Conservation (phyloP, 2,797 vertebrate genomes). For the Calcarius lapponicus region DNA sequence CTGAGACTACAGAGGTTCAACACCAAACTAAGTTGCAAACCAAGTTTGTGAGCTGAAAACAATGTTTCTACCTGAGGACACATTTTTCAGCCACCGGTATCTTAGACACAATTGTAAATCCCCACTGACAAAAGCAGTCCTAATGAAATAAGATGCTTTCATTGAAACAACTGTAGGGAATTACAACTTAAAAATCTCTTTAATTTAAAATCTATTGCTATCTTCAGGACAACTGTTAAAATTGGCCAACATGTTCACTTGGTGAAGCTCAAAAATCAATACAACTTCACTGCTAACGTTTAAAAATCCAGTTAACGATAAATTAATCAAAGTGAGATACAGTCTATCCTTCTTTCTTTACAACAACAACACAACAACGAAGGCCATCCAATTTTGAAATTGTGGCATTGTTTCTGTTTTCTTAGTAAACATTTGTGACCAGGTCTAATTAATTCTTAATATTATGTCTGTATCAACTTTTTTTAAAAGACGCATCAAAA, state of each 20-base stretch:
- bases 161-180: neutral
- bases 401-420: neutral
- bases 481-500: neutral
- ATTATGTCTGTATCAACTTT: neutral
- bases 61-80: neutral
- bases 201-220: slow-evolving; percentile 6
- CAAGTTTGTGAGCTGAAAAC: neutral
- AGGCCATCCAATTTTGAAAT: neutral
- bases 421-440: neutral
- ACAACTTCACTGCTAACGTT: neutral
- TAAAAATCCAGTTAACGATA: neutral
- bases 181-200: neutral
- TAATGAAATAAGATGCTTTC: slow-evolving; percentile 10
- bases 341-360: neutral
- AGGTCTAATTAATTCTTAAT: neutral
- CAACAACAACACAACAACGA: neutral
- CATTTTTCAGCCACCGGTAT: neutral
- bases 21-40: neutral
- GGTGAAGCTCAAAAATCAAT: neutral
- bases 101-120: neutral
- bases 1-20: neutral
- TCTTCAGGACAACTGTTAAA: neutral
- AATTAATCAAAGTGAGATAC: neutral
- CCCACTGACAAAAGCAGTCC: neutral
- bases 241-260: neutral